Conservation (phyloP, 2,888 invertebrate genomes). For the Thecocarcelia acutangulata region DNA sequence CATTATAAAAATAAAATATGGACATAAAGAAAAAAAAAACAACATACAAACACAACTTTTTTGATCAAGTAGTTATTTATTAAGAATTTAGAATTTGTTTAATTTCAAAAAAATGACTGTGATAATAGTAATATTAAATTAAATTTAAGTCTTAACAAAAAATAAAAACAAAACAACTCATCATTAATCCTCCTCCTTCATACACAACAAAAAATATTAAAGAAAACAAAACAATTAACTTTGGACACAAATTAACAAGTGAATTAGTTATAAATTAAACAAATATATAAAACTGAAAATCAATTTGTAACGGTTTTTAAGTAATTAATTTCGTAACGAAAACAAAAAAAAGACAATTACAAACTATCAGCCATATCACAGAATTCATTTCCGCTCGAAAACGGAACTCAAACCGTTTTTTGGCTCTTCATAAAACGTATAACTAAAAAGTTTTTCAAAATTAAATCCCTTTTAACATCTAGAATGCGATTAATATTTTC, state of each 20-base stretch:
- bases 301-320: too few species aligned
- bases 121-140: conserved; percentile 74
- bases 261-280: conserved; percentile 41
- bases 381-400: too few species aligned
- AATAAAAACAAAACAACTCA: conserved; percentile 50
- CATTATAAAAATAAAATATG: too few species aligned
- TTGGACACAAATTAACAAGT: conserved; percentile 60
- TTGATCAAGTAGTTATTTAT: conserved; percentile 65
- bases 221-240: conserved; percentile 38
- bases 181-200: conserved; percentile 23
- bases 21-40: conserved; percentile 57
- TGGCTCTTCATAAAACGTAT: too few species aligned
- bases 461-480: too few species aligned
- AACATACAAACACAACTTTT: conserved; percentile 66
- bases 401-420: too few species aligned
- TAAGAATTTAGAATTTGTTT: conserved; percentile 73
- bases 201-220: conserved; percentile 30
- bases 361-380: too few species aligned
- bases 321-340: too few species aligned
- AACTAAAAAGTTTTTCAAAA: too few species aligned
- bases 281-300: neutral
- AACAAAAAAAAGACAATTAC: too few species aligned
- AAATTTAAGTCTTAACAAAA: conserved; percentile 50
- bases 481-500: too few species aligned
- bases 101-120: conserved; percentile 76